Base-by-base conservation (phyloP, 1,140 invertebrate species). In the Drosophila aff. region DNA sequence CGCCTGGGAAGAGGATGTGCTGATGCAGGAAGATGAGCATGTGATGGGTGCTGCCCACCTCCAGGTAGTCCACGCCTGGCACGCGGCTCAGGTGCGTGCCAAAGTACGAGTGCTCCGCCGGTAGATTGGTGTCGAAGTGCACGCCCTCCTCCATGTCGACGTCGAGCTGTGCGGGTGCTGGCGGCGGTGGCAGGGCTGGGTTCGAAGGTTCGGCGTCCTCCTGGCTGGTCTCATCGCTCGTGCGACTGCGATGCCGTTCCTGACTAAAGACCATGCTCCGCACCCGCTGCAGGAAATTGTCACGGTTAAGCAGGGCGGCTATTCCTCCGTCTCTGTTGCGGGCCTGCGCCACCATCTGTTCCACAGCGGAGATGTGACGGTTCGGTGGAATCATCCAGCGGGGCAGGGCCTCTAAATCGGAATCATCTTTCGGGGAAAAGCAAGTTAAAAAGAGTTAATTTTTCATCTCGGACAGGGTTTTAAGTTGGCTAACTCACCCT, bases 1-100 rank as follows among this genome's bases (percentile, higher is more conserved):
- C 96, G 9, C 96, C 96, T 28, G 96, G 96, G 64, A 96, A 95
- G 40, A 96, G 93, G 31, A 96, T 93, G 44, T 95, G 94, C 44
- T 95, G 93, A 50, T 94, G 93, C 40, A 94, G 92, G 28, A 96
- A 92, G 23, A 97, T 79, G 11, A 96, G 95, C 38, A 97, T 86
- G 77, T 93, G 93, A 52, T 92, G 86, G 28, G 67, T 75, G 59
- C 82, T 79, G 18, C 86, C 86, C 18, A 86, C 83, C 58, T 92
- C 91, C 46, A 92, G 57, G 50, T 92, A 93, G 46, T 92, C 76
- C 0, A 93, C 83, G 10, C 92, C 92, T 0, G 89, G 80, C 15
- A 93, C 90, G 9, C 90, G 83, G 52, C 79, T 81, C 52, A 92
- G 52, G 66, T 92, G 91, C 3, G 60, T 53, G 2, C 92, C 92